phyloP scores from a whole-genome alignment of 1,140 invertebrate species.

The Muscidifurax raptorellus region DNA sequence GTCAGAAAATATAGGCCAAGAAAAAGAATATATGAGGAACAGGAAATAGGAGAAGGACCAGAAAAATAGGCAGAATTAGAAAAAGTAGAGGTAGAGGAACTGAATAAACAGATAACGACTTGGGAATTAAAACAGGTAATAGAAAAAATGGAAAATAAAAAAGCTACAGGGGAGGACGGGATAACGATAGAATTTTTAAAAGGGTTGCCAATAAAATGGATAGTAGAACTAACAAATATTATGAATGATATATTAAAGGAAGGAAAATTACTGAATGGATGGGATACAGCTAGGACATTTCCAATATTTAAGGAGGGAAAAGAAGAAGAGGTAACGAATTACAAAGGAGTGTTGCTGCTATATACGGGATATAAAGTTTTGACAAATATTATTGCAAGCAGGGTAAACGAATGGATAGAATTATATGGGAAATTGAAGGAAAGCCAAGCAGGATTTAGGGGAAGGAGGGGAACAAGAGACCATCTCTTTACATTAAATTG shows the following conservation, averaged over 20 bases:
- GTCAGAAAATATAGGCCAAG: not conserved
- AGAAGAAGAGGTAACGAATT: not conserved
- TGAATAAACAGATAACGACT: not conserved
- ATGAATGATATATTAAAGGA: slow-evolving; percentile 27
- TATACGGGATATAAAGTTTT: slow-evolving; percentile 23
- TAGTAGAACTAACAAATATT: slow-evolving; percentile 10
- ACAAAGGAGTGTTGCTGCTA: slow-evolving; percentile 17
- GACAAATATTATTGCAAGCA: not conserved
- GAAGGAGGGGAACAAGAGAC: slow-evolving; percentile 16
- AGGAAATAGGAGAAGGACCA: not conserved
- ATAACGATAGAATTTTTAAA: slow-evolving; percentile 17
- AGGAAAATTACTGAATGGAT: not conserved
- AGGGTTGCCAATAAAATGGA: not conserved
- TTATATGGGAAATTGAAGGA: not conserved
- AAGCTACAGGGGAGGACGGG: slow-evolving; percentile 32
- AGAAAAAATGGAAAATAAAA: slow-evolving; percentile 19
- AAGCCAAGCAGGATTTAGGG: slow-evolving; percentile 29
- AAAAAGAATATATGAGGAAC: not conserved
- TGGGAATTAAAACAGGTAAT: slow-evolving; percentile 14
- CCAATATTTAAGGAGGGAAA: slow-evolving; percentile 3
- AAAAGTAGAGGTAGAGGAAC: no score
- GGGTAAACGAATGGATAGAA: slow-evolving; percentile 23
- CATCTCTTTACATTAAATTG: not conserved
- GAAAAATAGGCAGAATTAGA: not conserved
- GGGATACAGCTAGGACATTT: slow-evolving; percentile 13